Base-by-base conservation (phyloP, 1,140 invertebrate species). In the Argopecten irradians region DNA sequence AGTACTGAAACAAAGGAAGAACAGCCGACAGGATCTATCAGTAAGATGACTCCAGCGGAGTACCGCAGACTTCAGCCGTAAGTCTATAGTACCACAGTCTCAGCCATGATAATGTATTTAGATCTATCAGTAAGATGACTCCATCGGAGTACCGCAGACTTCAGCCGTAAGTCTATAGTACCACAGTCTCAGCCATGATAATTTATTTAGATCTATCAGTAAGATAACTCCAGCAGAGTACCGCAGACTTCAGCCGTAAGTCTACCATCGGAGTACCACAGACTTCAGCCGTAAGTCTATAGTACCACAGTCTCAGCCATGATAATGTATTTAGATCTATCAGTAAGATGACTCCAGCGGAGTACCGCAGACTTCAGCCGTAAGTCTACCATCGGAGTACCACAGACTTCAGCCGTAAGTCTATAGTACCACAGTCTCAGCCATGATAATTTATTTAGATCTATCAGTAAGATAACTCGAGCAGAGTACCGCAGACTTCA, bases 1-100 rank as follows among this genome's bases (percentile, higher is more conserved):
- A 92, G 90, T 35, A 90, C 88, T 55, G 88, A 91, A 87, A 88
- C 85, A 39, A 92, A 91, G 28, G 43, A 89, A 34, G 91, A 93
- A 55, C 55, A 71, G n/a, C 55, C 55, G 8, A 71, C 55, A 71
- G 55, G 55, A 5, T 8, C 55, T n/a, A 71, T 71, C 5, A 91
- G 92, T 84, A 94, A 94, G 86, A 46, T 94, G 28, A 93, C 94
- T n/a, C 93, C 93, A 71, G 94, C 94, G 32, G 94, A 95, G 82
- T 94, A 95, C 87, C 91, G 94, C 85, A 85, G 94, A 34, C 87
- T 93, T n/a, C 94, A 95, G 89, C 93, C 93, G 94, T 95, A 90
- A 92, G 93, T 93, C 41, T 28, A 34, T 14, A 83, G 22, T 16
- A 46, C 55, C 32, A 43, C 83, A 32, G 36, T 7, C 34, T 43